Evolutionary conservation across 2,113 vertebrate species (phyloP), one percentile per base, ranked within the genome.

Genomic region (Poeciliopsis retropinna): DNA sequence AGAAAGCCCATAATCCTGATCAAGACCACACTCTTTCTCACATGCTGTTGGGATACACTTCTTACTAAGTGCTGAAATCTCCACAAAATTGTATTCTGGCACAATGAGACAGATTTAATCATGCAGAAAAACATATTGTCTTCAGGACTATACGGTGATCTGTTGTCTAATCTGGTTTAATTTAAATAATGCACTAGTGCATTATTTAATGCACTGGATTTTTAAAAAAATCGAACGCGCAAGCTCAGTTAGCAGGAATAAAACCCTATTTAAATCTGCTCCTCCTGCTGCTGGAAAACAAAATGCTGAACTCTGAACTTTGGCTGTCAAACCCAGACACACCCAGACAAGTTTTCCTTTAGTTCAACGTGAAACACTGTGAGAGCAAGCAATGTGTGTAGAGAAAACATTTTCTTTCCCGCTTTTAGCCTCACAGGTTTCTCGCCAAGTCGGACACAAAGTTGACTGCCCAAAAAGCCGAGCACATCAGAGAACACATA

Each of bases 381-480:
- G 60, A 67, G 41, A 28, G 22, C 2, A 34, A 72, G 28, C 5
- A 32, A 60, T 8, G 27, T 17, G 54, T 30, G 14, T 25, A 39
- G 29, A 47, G 41, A 61, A 30, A 51, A 71, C 11, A 27, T 66
- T 62, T 17, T 5, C 57, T 69, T 80, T 80, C 44, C 54, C 61
- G 41, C 15, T 1, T 30, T 7, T 66, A 72, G 83, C 78, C 86
- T 88, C 81, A 75, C 57, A 17, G 34, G 32, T 60, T 78, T 17
- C 60, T 71, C 31, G 19, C 70, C 76, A 67, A 83, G 32, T 41
- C 1, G 5, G 19, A 60, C 41, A 69, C 75, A 78, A 81, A 85
- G 66, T 57, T 25, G 73, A 63, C 63, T 27, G 0, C 27, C 78
- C 34, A 67, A 32, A 51, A 41, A 29, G 39, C 19, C 14, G 47